Evolutionary conservation across 2,113 vertebrate genomes (phyloP).

Genomic region (Pelusios castaneus): DNA sequence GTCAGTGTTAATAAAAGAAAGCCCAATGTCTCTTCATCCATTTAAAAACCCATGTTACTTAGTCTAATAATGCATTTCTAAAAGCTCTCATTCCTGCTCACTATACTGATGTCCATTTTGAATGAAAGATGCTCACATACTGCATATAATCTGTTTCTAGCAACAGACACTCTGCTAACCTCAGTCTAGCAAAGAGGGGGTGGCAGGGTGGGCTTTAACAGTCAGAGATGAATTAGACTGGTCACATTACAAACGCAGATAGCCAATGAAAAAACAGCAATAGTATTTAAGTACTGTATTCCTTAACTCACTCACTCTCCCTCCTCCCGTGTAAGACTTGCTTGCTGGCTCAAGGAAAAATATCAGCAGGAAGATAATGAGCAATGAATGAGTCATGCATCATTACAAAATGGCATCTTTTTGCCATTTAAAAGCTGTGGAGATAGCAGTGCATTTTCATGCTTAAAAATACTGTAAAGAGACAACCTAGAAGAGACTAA

Average conservation of each 20-base stretch:
- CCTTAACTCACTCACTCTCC: slow-evolving; percentile 62
- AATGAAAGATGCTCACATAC: slow-evolving; percentile 82
- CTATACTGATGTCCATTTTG: slow-evolving; percentile 84
- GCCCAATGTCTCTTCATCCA: slow-evolving; percentile 57
- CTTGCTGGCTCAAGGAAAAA: slow-evolving; percentile 66
- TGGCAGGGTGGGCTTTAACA: slow-evolving; percentile 74
- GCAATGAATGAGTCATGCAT: slow-evolving; percentile 80
- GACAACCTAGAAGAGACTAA: not conserved
- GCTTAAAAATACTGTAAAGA: not conserved
- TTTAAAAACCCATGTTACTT: slow-evolving; percentile 64
- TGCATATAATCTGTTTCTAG: slow-evolving; percentile 76
- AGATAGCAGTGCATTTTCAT: slow-evolving; percentile 17
- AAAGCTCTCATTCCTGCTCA: slow-evolving; percentile 79
- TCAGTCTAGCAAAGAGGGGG: slow-evolving; percentile 73
- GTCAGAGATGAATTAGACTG: slow-evolving; percentile 80
- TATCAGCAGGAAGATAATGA: slow-evolving; percentile 77
- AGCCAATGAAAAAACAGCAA: slow-evolving; percentile 83
- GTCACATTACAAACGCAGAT: slow-evolving; percentile 71
- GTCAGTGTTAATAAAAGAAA: slow-evolving; percentile 50
- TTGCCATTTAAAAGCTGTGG: slow-evolving; percentile 49
- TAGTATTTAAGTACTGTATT: slow-evolving; percentile 76
- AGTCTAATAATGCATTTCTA: slow-evolving; percentile 73
- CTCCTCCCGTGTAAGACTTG: slow-evolving; percentile 69
- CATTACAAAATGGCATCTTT: slow-evolving; percentile 58
- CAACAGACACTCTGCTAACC: slow-evolving; percentile 68